A percentile compares a stretch with the other conserved stretches of the same genome.
Evolutionary conservation across 2,888 invertebrate genomes (phyloP).

Genomic region (Orchesella flavescens): DNA sequence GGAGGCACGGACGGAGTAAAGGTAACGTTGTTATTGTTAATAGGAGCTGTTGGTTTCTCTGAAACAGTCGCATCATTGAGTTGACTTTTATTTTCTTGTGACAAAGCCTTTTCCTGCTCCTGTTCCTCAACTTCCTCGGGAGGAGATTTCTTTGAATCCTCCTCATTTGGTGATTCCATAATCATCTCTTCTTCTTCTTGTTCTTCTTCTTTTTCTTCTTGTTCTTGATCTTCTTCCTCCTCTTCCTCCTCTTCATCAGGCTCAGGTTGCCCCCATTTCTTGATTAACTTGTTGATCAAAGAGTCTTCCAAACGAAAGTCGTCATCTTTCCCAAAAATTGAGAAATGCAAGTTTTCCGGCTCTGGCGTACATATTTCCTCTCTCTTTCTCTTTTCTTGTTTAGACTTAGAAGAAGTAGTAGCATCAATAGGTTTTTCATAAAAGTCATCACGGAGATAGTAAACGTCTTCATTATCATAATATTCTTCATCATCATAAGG

Average conservation of each 20-base stretch:
- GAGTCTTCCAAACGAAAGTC: not conserved
- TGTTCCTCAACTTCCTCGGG: not conserved
- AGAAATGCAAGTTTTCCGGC: conserved; percentile 8
- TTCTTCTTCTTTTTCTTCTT: not conserved
- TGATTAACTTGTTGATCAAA: conserved; percentile 5
- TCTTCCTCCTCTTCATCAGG: not conserved
- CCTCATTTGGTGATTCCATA: not conserved
- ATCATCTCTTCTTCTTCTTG: not conserved
- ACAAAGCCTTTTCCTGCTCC: not conserved
- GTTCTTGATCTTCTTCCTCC: not conserved
- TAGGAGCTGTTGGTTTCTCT: too few species aligned
- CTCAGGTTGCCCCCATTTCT: conserved; percentile 2
- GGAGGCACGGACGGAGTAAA: too few species aligned
- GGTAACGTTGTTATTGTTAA: too few species aligned
- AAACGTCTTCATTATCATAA: conserved; percentile 38
- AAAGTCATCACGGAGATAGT: conserved; percentile 22
- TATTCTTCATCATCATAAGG: conserved; percentile 26
- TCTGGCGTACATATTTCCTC: not conserved
- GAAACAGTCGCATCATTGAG: not conserved
- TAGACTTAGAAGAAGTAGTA: too few species aligned
- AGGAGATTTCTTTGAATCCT: too few species aligned
- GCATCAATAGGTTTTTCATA: conserved; percentile 2
- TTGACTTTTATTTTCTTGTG: not conserved
- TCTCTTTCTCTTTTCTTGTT: not conserved
- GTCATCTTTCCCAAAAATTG: conserved; percentile 11